Evolutionary conservation across 35 echinoderm and acorn worm genomes (phyloP).

Genomic region (Stichopus chloronotus): DNA sequence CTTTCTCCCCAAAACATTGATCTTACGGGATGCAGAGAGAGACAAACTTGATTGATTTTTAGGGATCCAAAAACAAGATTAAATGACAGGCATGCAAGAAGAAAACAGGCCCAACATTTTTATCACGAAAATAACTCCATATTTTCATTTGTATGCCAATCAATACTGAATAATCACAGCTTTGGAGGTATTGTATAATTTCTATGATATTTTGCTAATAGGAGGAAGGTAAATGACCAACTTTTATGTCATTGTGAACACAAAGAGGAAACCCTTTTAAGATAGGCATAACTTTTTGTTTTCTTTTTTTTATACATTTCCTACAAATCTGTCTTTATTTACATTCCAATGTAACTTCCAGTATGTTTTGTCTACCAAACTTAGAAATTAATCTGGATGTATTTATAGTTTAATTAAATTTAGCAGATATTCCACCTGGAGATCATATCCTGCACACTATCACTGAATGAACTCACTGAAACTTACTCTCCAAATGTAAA

Average conservation of each 20-base stretch:
- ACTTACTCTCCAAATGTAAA: no score
- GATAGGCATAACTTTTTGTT: no score
- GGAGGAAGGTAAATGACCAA: neutral
- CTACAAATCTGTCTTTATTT: no score
- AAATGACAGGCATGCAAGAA: conserved; percentile 39
- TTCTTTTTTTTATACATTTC: no score
- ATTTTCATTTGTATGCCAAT: conserved; percentile 57
- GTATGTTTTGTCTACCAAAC: no score
- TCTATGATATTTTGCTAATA: neutral
- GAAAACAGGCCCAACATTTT: conserved; percentile 20
- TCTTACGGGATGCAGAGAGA: conserved; percentile 15
- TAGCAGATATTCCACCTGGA: no score
- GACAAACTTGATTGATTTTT: conserved; percentile 56
- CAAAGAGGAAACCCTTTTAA: no score
- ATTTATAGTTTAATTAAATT: no score
- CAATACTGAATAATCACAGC: conserved; percentile 47
- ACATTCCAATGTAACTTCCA: no score
- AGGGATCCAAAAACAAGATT: conserved; percentile 33
- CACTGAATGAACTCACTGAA: no score
- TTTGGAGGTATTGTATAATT: conserved; percentile 1
- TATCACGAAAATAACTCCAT: conserved; percentile 11
- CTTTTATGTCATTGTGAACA: neutral
- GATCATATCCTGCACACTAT: no score
- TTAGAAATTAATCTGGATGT: no score
- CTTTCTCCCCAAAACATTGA: conserved; percentile 54